phyloP scores from a whole-genome alignment of 2,888 invertebrate species.

The Chrysomela aeneicollis region DNA sequence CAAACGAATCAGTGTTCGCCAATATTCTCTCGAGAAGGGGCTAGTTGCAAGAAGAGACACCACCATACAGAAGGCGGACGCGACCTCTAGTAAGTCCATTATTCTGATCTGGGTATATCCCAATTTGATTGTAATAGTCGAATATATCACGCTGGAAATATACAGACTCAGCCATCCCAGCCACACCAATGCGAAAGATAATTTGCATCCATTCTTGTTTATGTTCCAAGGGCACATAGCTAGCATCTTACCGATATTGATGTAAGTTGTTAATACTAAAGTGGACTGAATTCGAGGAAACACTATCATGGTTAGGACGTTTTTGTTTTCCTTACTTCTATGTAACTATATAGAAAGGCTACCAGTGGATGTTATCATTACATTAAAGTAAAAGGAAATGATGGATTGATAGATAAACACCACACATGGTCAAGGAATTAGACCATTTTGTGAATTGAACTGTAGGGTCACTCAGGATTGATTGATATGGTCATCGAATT shows the following conservation, averaged over 20 bases:
- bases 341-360: background rate
- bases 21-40: background rate
- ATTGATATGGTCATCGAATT: background rate
- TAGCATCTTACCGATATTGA: background rate
- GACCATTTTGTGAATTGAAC: background rate
- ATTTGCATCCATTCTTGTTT: background rate
- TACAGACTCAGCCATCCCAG: background rate
- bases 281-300: background rate
- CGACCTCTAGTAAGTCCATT: background rate
- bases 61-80: background rate
- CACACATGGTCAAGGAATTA: background rate
- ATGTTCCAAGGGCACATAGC: background rate
- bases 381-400: background rate
- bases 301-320: background rate
- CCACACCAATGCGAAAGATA: background rate
- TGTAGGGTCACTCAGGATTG: background rate
- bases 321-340: background rate
- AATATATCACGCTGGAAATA: background rate
- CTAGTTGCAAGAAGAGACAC: background rate
- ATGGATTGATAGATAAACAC: background rate
- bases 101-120: background rate
- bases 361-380: background rate
- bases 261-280: background rate
- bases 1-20: background rate
- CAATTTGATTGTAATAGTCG: background rate